A percentile compares a stretch with the other conserved stretches of the same genome.
phyloP scores from a whole-genome alignment of 2,797 vertebrate species.

The Neomorphus geoffroyi region DNA sequence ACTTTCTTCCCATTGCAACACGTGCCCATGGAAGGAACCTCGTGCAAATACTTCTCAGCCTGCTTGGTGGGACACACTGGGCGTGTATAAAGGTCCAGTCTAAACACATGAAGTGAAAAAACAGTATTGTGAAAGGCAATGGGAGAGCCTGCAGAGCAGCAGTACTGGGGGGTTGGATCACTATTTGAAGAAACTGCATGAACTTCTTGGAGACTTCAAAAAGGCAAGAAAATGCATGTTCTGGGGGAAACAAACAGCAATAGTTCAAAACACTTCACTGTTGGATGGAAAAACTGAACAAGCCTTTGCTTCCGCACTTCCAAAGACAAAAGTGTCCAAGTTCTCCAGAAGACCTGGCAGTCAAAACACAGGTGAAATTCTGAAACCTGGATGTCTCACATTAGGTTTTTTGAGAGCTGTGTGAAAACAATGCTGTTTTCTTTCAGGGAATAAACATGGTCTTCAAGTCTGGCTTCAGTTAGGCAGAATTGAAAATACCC shows the following conservation, averaged over 20 bases:
- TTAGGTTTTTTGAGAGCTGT: not conserved
- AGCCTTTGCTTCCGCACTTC: not conserved
- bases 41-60: not conserved
- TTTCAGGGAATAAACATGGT: not conserved
- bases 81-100: fast-evolving
- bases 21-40: not conserved
- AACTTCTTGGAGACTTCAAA: not conserved
- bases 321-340: not conserved
- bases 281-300: not conserved
- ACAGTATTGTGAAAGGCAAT: not conserved
- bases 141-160: not conserved
- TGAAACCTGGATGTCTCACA: not conserved
- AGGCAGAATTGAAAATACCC: not conserved
- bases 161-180: not conserved
- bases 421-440: not conserved
- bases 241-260: not conserved
- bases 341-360: not conserved
- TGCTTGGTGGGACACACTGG: not conserved
- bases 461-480: not conserved
- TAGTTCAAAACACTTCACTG: not conserved
- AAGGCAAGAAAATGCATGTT: not conserved
- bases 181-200: not conserved
- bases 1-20: not conserved
- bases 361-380: not conserved
- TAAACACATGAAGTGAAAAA: not conserved